phyloP scores from a whole-genome alignment of 2,888 invertebrate species.

The Gymnocheta viridis region DNA sequence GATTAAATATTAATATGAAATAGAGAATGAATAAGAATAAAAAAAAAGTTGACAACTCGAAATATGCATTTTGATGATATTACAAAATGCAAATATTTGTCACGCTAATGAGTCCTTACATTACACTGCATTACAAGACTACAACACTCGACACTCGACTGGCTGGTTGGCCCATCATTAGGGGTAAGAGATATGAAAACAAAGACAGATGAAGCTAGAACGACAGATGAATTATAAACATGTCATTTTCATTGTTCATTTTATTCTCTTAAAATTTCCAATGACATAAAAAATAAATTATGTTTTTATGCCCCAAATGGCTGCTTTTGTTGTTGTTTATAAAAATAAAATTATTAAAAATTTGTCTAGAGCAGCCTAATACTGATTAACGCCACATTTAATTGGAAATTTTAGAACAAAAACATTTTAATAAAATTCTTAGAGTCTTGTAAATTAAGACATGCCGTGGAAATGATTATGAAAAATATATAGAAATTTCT shows the following conservation, averaged over 20 bases:
- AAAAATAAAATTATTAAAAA: conserved; percentile 53
- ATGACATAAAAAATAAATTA: conserved; percentile 49
- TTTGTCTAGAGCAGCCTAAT: conserved; percentile 27
- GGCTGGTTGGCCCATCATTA: conserved; percentile 9
- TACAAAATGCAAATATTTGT: conserved; percentile 66
- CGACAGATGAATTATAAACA: conserved; percentile 60
- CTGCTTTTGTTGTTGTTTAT: conserved; percentile 7
- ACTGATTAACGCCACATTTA: conserved; percentile 57
- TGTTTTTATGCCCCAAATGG: conserved; percentile 25
- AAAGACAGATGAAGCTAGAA: conserved; percentile 5
- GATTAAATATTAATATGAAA: conserved; percentile 66
- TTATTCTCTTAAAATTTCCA: conserved; percentile 45
- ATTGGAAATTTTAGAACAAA: conserved; percentile 41
- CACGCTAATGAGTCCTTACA: conserved; percentile 66
- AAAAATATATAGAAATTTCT: not conserved
- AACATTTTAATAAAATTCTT: not conserved
- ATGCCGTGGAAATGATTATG: not conserved
- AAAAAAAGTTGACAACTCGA: conserved; percentile 51
- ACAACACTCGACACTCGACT: not conserved
- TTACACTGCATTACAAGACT: conserved; percentile 15
- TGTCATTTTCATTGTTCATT: conserved; percentile 46
- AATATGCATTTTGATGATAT: conserved; percentile 58
- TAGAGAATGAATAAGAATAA: not conserved
- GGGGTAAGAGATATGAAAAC: conserved; percentile 15
- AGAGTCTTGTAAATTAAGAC: not conserved